Evolutionary conservation across 1,140 invertebrate genomes (phyloP).

Genomic region (Drosophila quadrilineata): DNA sequence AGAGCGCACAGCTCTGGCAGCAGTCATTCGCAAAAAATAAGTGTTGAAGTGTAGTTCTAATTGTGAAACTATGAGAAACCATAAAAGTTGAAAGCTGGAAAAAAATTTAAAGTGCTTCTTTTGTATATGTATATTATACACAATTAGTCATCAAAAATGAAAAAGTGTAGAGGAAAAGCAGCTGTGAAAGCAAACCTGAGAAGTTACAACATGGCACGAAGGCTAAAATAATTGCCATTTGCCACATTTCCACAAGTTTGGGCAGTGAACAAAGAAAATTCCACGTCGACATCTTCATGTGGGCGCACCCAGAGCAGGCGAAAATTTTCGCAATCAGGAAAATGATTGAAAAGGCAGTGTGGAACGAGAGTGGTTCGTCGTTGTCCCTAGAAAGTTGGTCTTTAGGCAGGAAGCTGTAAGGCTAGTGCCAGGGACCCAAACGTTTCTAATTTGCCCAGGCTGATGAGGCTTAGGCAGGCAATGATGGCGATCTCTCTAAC

Average conservation of each 20-base stretch:
- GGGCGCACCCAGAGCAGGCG: slow-evolving; percentile 32
- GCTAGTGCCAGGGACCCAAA: slow-evolving; percentile 14
- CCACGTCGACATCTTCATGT: slow-evolving; percentile 35
- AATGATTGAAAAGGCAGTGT: slow-evolving; percentile 25
- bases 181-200: slow-evolving; percentile 31
- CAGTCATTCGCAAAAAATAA: slow-evolving; percentile 47
- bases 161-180: slow-evolving; percentile 50
- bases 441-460: slow-evolving; percentile 12
- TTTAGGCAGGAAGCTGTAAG: slow-evolving; percentile 51
- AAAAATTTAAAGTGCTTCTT: slow-evolving; percentile 18
- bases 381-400: slow-evolving; percentile 50
- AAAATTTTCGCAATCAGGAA: slow-evolving; percentile 50
- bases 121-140: background rate
- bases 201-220: slow-evolving; percentile 36
- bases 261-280: slow-evolving; percentile 58
- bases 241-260: slow-evolving; percentile 21
- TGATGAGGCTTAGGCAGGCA: slow-evolving; percentile 26
- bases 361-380: slow-evolving; percentile 31
- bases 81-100: slow-evolving; percentile 15
- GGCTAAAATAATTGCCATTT: slow-evolving; percentile 47
- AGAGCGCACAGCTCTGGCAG: slow-evolving; percentile 4
- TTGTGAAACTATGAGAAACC: slow-evolving; percentile 33
- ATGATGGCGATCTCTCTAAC: slow-evolving; percentile 17
- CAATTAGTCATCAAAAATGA: slow-evolving; percentile 34
- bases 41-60: slow-evolving; percentile 57